A percentile compares a stretch with the other conserved stretches of the same genome.
Conservation (phyloP, 2,888 invertebrate species). For the Conistra vaccinii region DNA sequence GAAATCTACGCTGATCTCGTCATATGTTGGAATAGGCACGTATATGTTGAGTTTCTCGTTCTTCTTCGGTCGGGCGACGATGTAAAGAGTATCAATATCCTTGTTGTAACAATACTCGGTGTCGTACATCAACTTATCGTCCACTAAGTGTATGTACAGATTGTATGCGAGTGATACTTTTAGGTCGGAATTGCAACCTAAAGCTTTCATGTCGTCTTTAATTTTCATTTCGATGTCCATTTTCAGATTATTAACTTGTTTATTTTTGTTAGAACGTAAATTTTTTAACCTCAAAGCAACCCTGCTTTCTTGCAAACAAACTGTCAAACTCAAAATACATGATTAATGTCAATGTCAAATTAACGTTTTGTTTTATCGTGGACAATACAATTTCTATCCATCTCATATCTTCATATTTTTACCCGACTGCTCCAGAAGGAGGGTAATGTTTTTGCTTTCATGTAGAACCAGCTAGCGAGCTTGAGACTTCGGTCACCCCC, state of each 20-base stretch:
- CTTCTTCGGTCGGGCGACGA: conserved; percentile 84
- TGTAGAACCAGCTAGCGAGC: no score
- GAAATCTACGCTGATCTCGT: conserved; percentile 79
- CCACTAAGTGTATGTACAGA: conserved; percentile 85
- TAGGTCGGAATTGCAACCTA: conserved; percentile 83
- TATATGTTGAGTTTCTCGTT: conserved; percentile 85
- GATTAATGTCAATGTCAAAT: background rate
- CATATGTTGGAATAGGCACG: conserved; percentile 82
- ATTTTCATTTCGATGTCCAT: conserved; percentile 87
- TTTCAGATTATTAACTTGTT: conserved; percentile 47
- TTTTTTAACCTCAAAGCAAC: conserved; percentile 31
- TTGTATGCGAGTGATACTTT: conserved; percentile 85
- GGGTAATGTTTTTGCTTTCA: no score
- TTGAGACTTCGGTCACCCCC: no score
- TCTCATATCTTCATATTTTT: background rate
- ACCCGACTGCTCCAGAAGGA: no score
- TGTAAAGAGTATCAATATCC: conserved; percentile 84
- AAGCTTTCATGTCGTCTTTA: conserved; percentile 84
- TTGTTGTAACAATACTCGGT: conserved; percentile 87
- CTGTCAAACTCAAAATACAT: conserved; percentile 17
- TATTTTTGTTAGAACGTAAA: conserved; percentile 16
- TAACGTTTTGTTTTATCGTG: conserved; percentile 15
- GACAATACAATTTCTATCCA: conserved; percentile 11
- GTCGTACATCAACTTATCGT: conserved; percentile 88
- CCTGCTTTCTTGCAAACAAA: background rate